Percentiles rank a stretch among this genome's conserved stretches.
Evolutionary conservation across 2,888 invertebrate genomes (phyloP).

Genomic region (Pterostichus niger): DNA sequence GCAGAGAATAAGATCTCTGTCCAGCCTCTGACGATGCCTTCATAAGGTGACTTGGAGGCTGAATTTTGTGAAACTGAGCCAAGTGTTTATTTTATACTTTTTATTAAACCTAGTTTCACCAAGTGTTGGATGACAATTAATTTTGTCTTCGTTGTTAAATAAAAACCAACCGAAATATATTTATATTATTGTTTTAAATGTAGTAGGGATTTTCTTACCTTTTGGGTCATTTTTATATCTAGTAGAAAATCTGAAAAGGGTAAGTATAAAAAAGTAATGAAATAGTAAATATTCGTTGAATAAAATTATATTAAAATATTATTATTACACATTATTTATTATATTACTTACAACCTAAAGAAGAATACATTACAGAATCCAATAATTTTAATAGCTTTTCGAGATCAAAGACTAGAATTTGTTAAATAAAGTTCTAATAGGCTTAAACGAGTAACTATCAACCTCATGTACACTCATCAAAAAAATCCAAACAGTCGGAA

Average conservation of each 20-base stretch:
- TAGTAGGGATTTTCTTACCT: not conserved
- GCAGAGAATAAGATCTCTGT: too few relatives aligned
- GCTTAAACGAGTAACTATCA: constrained; percentile 48
- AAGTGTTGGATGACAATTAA: too few relatives aligned
- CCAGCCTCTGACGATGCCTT: too few relatives aligned
- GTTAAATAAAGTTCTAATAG: constrained; percentile 54
- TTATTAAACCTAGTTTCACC: too few relatives aligned
- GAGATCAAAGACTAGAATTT: constrained; percentile 67
- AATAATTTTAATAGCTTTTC: constrained; percentile 64
- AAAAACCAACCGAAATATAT: too few relatives aligned
- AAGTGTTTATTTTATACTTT: too few relatives aligned
- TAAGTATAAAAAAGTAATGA: not conserved
- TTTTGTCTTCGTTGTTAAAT: too few relatives aligned
- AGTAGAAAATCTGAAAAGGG: not conserved
- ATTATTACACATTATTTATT: constrained; percentile 58
- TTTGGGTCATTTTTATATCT: not conserved
- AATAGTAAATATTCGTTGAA: constrained; percentile 22
- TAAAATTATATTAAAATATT: constrained; percentile 63
- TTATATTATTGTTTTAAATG: too few relatives aligned
- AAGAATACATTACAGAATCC: constrained; percentile 51
- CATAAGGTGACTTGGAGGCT: too few relatives aligned
- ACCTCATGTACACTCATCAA: constrained; percentile 42
- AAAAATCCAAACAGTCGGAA: constrained; percentile 12
- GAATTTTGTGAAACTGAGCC: too few relatives aligned
- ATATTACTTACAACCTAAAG: constrained; percentile 40